Evolutionary conservation across 1,140 invertebrate species (phyloP), one percentile per base, ranked within the genome.

Genomic region (Nasonia longicornis): DNA sequence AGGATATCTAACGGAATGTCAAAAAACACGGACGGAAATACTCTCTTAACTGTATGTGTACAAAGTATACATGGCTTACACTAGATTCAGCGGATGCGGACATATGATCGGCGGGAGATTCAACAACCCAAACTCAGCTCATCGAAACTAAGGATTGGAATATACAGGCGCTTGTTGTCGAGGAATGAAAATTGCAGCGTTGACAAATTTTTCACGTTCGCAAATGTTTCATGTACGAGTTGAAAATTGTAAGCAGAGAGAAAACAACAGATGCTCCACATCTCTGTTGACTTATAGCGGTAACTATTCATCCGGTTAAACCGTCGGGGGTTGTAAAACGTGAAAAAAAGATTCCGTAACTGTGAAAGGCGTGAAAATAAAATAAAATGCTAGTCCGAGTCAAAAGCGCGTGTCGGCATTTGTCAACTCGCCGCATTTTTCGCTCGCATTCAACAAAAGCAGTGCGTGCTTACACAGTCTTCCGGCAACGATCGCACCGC

Each of bases 21-120:
- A 22, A 35, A 58, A 58, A 73, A 48, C 42, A 48, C 71, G 71
- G 71, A 73, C 71, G 71, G 71, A 73, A 73, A 73, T 73, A 73
- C 20, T 22, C 22, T 67, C 66, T n/a, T 58, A 67, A 67, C 66
- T 48, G 16, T 35, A 58, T 58, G 20, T 48, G 45, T 48, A 58
- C 52, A 58, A 58, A 58, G 52, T 58, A 58, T 58, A 58, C 52
- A 20, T 20, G 52, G 52, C 52, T 58, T 58, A 58, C 20, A 58
- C 16, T 58, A 58, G 14, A 7, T n/a, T 58, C 52, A n/a, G 52
- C 16, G 14, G 52, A 58, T 58, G 7, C 52, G 38, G 38, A 42
- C 38, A 42, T 42, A 58, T 16, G 6, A 58, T n/a, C 6, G 20
- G 16, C 52, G 52, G 52, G 52, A 20, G 52, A 58, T 58, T 20